Conservation (phyloP, 1,140 invertebrate genomes). For the Zophobas morio region DNA sequence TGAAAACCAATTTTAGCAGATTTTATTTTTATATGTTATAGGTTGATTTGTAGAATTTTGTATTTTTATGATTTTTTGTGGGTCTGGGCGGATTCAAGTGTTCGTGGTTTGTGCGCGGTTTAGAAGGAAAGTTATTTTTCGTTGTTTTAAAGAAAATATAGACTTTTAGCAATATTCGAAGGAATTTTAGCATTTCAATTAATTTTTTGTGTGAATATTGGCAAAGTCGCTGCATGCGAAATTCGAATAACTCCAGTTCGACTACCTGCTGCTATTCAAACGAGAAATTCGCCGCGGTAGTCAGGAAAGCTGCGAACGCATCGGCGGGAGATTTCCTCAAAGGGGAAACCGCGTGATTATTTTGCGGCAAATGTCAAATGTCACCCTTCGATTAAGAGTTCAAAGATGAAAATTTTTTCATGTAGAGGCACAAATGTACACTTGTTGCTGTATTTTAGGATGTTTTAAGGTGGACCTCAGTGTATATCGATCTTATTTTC, state of each 20-base stretch:
- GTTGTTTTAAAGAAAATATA: too few species aligned
- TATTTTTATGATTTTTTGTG: too few species aligned
- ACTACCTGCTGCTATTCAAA: conserved; percentile 21
- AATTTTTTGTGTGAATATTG: not conserved
- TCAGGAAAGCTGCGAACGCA: not conserved
- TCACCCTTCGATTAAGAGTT: not conserved
- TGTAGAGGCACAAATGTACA: not conserved
- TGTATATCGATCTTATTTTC: conserved; percentile 55
- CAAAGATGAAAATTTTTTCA: not conserved
- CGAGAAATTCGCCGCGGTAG: conserved; percentile 11
- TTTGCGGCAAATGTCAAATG: conserved; percentile 6
- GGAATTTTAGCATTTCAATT: too few species aligned
- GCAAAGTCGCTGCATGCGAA: not conserved
- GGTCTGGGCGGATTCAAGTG: too few species aligned
- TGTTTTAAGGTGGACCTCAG: conserved; percentile 48
- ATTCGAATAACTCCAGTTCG: conserved; percentile 16
- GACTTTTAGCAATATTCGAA: too few species aligned
- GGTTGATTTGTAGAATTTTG: too few species aligned
- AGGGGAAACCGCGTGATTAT: not conserved
- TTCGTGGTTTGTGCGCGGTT: too few species aligned
- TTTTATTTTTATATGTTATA: too few species aligned
- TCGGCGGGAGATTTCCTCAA: not conserved
- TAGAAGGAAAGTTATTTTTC: too few species aligned
- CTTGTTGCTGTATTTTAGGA: conserved; percentile 55
- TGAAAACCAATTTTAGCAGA: too few species aligned